These are phyloP conservation scores for Colius striatus DNA, from an alignment of 2,113 vertebrate species.

Conservation along the genomic window DNA sequence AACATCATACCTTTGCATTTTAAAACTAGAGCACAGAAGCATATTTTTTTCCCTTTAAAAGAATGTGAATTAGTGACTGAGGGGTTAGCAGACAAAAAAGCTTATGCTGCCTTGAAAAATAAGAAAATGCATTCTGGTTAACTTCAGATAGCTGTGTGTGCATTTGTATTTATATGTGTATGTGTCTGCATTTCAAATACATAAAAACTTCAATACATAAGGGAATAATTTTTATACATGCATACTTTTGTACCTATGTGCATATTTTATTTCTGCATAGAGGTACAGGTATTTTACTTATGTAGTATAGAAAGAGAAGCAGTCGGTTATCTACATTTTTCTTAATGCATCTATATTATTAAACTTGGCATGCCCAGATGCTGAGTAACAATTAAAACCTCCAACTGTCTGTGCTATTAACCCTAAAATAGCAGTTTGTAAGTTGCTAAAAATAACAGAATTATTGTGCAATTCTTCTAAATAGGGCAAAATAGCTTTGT, in stretches of 20 bases:
- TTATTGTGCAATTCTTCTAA: conserved; percentile 2
- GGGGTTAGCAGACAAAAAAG: conserved; percentile 71
- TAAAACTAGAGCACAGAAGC: conserved; percentile 84
- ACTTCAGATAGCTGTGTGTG: conserved; percentile 39
- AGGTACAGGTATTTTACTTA: not conserved
- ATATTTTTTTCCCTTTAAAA: conserved; percentile 79
- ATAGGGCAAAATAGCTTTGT: conserved; percentile 3
- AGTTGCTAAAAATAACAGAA: conserved; percentile 14
- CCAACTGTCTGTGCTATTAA: conserved; percentile 55
- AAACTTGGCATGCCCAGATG: not conserved
- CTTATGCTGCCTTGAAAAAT: conserved; percentile 63
- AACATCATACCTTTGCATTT: conserved; percentile 95
- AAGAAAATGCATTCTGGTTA: conserved; percentile 58
- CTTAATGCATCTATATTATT: not conserved
- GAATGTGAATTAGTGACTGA: conserved; percentile 79
- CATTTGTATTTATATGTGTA: not conserved
- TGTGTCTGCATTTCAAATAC: not conserved
- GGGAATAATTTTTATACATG: not conserved
- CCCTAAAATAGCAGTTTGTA: conserved; percentile 40
- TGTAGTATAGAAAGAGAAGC: not conserved
- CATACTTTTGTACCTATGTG: not conserved
- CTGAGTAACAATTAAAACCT: conserved; percentile 43
- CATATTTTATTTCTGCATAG: not conserved
- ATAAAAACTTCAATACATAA: not conserved
- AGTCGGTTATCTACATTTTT: not conserved